These are phyloP conservation scores for Amazona vittata DNA, from an alignment of 2,113 vertebrate species.

Conservation along the genomic window DNA sequence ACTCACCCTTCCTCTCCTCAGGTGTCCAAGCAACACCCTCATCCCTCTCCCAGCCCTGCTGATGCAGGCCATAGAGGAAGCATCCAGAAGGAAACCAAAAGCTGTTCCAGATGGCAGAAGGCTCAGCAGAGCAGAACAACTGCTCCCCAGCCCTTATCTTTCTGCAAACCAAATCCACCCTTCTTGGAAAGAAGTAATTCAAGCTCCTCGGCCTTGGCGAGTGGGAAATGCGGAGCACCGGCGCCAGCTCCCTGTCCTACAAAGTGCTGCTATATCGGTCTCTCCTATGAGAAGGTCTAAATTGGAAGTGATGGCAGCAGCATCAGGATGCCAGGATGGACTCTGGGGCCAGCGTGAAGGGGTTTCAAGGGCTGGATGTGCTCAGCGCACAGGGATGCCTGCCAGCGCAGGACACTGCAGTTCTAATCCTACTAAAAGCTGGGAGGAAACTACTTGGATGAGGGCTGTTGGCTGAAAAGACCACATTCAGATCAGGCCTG, in stretches of 20 bases:
- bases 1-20: not conserved
- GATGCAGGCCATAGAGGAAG: not conserved
- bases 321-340: not conserved
- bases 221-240: not conserved
- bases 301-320: conserved; percentile 13
- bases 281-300: not conserved
- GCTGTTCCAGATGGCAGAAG: conserved; percentile 26
- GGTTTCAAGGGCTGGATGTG: conserved; percentile 4
- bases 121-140: not conserved
- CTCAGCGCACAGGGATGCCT: not conserved
- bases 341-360: not conserved
- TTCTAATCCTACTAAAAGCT: conserved; percentile 9
- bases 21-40: not conserved
- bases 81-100: conserved; percentile 9
- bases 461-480: not conserved
- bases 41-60: not conserved
- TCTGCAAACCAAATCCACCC: conserved; percentile 28
- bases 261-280: conserved; percentile 19
- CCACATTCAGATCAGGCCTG: not conserved
- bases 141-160: not conserved
- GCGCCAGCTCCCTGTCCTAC: not conserved
- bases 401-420: not conserved
- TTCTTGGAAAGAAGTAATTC: conserved; percentile 39
- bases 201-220: not conserved
- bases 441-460: not conserved